Evolutionary conservation across 2,113 vertebrate genomes (phyloP).

Genomic region (Prunella fulvescens): DNA sequence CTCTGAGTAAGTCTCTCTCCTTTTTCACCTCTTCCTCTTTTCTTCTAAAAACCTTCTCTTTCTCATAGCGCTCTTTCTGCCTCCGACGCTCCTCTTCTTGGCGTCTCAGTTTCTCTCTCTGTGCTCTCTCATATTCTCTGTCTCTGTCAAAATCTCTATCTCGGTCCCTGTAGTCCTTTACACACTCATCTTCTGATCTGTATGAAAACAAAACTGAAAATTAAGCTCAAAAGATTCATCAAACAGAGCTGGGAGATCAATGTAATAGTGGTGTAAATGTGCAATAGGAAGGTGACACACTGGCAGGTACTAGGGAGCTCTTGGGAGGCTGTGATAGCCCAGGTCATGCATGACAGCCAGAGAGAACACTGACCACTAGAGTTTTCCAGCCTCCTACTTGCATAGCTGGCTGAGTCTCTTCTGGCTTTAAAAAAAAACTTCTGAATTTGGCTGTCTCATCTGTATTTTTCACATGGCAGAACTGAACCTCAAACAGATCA

Average conservation of each 20-base stretch:
- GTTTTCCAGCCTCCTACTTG: not conserved
- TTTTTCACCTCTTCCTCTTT: conserved; percentile 88
- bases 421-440: not conserved
- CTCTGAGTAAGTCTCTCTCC: conserved; percentile 82
- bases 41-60: conserved; percentile 84
- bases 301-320: conserved; percentile 35
- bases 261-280: conserved; percentile 18
- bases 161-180: conserved; percentile 86
- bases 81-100: conserved; percentile 91
- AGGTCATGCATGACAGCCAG: conserved; percentile 21
- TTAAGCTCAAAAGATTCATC: conserved; percentile 55
- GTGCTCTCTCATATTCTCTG: conserved; percentile 81
- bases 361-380: not conserved
- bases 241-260: conserved; percentile 32
- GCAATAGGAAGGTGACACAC: not conserved
- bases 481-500: not conserved
- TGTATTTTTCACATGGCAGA: not conserved
- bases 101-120: conserved; percentile 83
- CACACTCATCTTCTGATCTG: conserved; percentile 84
- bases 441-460: not conserved
- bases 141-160: conserved; percentile 87
- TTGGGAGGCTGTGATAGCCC: not conserved
- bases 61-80: conserved; percentile 89
- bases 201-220: conserved; percentile 65
- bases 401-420: not conserved